Base-by-base conservation (phyloP, 2,797 vertebrate species). In the Hylomyscus alleni region DNA sequence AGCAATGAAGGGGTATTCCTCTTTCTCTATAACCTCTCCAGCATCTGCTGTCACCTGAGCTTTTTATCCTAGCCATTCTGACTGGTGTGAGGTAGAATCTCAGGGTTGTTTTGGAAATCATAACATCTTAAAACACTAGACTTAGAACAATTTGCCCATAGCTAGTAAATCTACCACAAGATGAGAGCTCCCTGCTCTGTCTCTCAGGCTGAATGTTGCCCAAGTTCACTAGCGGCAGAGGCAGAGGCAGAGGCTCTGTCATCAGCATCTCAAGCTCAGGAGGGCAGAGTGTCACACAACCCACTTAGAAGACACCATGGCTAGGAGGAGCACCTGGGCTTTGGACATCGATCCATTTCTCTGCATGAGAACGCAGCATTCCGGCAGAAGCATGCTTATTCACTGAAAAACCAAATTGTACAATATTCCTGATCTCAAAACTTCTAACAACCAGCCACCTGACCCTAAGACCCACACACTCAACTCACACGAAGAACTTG, bases 371-470 rank as follows among this genome's bases (percentile, higher is more conserved):
- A 73, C 37, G 82, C 1, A 40, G 4, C 52, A 37, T 80, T 44
- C 6, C 7, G 50, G 26, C 6, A 26, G 37, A 2, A 78, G 1
- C 15, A 52, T 20, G 34, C 4, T 89, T 47, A 22, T 15, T 92
- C 47, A 60, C 56, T 26, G 93, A 22, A 89, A 89, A 89, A 26
- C 12, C 47, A n/a, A 86, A 52, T 52, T 83, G 40, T 40, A 87
- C 80, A 77, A n/a, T 77, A 82, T 34, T 37, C 11, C 40, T 15
- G 12, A 80, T 15, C 52, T 83, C 47, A 34, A 58, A 78, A 56
- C 40, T 52, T 3, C 77, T 22, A 50, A 19, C 54, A 29, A 31
- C 13, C 54, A 67, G 17, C 1, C 10, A 13, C 88, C 15, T 37
- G 4, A 5, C n/a, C 4, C 6, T 7, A 31, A 40, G 3, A 54